These are phyloP conservation scores for Nowickia ferox DNA, from an alignment of 2,888 invertebrate genomes.

Conservation along the genomic window DNA sequence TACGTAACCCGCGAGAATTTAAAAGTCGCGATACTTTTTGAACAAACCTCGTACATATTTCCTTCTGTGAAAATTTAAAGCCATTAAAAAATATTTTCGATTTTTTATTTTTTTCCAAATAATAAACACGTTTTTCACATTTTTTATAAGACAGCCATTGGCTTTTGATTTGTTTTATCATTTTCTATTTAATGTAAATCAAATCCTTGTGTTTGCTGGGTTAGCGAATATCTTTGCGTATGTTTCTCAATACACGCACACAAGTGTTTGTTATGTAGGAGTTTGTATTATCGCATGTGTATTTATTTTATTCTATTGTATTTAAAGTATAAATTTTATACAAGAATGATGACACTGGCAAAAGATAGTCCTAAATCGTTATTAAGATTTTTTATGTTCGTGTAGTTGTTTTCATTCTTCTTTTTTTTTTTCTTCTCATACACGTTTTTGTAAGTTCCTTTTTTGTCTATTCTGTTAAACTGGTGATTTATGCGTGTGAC, in stretches of 20 bases:
- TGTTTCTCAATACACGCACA: neutral
- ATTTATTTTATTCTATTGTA: slow-evolving; percentile 36
- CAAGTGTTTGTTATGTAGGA: neutral
- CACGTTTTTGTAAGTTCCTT: slow-evolving; percentile 41
- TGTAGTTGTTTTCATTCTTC: neutral
- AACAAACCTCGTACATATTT: too few species aligned
- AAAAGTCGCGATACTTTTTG: too few species aligned
- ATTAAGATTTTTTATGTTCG: slow-evolving; percentile 62
- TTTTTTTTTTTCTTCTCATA: neutral
- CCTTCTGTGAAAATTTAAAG: too few species aligned
- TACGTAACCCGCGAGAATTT: too few species aligned
- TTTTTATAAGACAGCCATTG: too few species aligned
- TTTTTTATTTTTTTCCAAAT: too few species aligned
- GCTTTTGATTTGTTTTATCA: too few species aligned
- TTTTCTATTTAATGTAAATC: too few species aligned
- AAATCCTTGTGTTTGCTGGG: neutral
- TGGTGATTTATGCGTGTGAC: slow-evolving; percentile 69
- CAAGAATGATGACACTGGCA: slow-evolving; percentile 69
- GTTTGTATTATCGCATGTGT: neutral
- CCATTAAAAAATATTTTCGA: too few species aligned
- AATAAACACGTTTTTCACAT: too few species aligned
- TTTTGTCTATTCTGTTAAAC: slow-evolving; percentile 47
- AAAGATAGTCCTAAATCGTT: slow-evolving; percentile 65
- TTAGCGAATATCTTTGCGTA: neutral
- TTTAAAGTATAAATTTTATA: too few species aligned